Conservation (phyloP, 1,140 invertebrate species). For the Araneus ventricosus region DNA sequence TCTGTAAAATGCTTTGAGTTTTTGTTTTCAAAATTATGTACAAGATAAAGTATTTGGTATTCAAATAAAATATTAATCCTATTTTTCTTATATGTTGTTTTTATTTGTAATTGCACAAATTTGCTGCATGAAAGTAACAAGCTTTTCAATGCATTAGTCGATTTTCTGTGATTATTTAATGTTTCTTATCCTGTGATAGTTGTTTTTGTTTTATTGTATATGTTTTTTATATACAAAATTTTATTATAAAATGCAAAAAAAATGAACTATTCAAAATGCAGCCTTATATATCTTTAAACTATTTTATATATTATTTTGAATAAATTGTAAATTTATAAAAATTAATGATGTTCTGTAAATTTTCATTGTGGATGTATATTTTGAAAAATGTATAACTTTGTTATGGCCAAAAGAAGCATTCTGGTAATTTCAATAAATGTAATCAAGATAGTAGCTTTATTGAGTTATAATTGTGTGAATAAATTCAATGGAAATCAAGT, state of each 20-base stretch:
- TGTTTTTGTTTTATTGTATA: not conserved
- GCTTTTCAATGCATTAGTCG: not conserved
- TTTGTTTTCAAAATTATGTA: too few species aligned
- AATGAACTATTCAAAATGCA: not conserved
- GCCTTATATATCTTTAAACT: not conserved
- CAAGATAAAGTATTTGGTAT: too few species aligned
- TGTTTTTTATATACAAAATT: not conserved
- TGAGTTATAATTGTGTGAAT: not conserved
- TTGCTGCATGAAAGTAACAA: not conserved
- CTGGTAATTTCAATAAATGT: not conserved
- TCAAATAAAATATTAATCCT: too few species aligned
- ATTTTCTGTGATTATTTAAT: not conserved
- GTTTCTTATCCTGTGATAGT: not conserved
- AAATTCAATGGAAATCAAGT: not conserved
- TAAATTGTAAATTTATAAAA: constrained; percentile 3
- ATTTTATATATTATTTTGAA: not conserved
- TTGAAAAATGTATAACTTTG: not conserved
- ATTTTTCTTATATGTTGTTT: too few species aligned
- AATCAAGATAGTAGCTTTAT: not conserved
- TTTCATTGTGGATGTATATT: not conserved
- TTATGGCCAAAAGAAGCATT: too few species aligned
- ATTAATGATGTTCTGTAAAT: not conserved
- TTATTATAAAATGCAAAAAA: not conserved
- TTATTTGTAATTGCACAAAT: not conserved
- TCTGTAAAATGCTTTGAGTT: too few species aligned